Conservation (phyloP, 1,140 invertebrate species). For the Drosophila triauraria region DNA sequence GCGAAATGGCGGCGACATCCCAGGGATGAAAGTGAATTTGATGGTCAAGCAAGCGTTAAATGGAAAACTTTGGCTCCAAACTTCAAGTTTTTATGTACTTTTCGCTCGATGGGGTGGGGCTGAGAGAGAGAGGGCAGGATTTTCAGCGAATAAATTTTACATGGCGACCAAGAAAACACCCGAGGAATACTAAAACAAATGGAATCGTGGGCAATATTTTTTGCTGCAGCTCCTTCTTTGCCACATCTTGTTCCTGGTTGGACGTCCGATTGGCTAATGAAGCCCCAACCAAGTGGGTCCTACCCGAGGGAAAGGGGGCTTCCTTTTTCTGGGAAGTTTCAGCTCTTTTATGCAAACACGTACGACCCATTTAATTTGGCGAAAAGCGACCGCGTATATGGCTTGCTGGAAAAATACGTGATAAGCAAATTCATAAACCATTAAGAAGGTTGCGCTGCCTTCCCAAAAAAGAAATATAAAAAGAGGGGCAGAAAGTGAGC, state of each 20-base stretch:
- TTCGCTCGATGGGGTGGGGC: not conserved
- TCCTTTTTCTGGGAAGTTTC: conserved; percentile 23
- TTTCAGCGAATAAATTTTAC: conserved; percentile 65
- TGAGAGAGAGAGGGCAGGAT: not conserved
- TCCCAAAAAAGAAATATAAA: conserved; percentile 9
- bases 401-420: conserved; percentile 74
- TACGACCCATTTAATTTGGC: conserved; percentile 77
- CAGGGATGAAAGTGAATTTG: conserved; percentile 69
- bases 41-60: conserved; percentile 67
- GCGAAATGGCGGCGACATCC: conserved; percentile 47
- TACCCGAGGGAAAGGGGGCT: not conserved
- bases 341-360: conserved; percentile 71
- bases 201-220: conserved; percentile 33
- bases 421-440: conserved; percentile 80
- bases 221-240: conserved; percentile 11
- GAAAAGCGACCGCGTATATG: conserved; percentile 66
- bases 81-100: conserved; percentile 48
- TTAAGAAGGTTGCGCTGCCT: conserved; percentile 66
- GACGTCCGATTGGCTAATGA: conserved; percentile 53
- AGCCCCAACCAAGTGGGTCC: conserved; percentile 9
- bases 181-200: conserved; percentile 71
- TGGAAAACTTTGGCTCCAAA: conserved; percentile 59
- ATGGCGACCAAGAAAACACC: conserved; percentile 65
- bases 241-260: conserved; percentile 19
- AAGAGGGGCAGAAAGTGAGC: conserved; percentile 37